Conservation (phyloP, 2,888 invertebrate species). For the Cephus sareptanus region DNA sequence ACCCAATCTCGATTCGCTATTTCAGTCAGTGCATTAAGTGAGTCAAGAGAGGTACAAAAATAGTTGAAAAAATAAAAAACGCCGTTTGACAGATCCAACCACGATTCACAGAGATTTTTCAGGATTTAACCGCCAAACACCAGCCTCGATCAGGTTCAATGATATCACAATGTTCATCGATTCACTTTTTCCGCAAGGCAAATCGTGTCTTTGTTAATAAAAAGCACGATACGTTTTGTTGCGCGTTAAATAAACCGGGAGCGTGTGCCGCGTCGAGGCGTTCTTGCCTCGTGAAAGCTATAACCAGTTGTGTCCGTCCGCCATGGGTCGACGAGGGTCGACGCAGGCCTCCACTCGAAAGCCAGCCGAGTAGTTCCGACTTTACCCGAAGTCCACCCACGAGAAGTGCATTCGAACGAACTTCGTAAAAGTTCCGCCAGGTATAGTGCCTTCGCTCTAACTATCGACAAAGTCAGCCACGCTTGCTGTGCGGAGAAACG, state of each 20-base stretch:
- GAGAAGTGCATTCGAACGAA: conserved; percentile 27
- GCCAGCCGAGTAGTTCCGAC: conserved; percentile 31
- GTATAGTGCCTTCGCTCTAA: background rate
- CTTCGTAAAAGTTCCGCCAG: conserved; percentile 6
- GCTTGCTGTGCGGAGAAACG: background rate
- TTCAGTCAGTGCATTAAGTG: background rate
- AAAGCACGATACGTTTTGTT: conserved; percentile 4
- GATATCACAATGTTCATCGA: background rate
- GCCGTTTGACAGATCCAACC: background rate
- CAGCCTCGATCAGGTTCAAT: background rate
- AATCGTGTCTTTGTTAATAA: background rate
- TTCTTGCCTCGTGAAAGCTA: conserved; percentile 56
- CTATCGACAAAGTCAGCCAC: background rate
- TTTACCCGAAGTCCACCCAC: conserved; percentile 42
- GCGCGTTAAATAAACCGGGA: conserved; percentile 4
- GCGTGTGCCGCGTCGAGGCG: conserved; percentile 35
- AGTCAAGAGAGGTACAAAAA: background rate
- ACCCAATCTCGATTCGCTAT: background rate
- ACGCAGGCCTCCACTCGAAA: conserved; percentile 48
- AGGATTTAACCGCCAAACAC: background rate
- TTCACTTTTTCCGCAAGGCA: background rate
- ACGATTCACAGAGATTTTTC: background rate
- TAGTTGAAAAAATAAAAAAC: background rate
- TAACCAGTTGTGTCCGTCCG: conserved; percentile 59
- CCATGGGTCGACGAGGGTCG: conserved; percentile 57